Evolutionary conservation across 1,140 invertebrate species (phyloP).

Genomic region (Drosophila tristis): DNA sequence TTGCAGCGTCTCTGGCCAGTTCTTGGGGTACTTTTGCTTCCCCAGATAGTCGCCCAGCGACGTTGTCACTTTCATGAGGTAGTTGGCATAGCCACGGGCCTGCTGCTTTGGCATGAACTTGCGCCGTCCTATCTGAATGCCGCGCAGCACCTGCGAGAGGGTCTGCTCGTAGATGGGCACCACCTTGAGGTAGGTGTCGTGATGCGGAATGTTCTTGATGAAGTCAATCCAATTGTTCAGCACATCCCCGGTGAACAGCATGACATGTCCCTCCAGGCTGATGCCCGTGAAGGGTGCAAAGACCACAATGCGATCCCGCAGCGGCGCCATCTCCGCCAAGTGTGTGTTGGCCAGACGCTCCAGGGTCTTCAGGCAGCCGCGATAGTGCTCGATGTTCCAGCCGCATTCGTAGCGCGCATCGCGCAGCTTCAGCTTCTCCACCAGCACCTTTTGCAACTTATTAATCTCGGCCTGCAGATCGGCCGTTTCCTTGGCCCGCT

Average conservation of each 20-base stretch:
- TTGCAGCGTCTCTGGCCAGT: conserved; percentile 89
- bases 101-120: conserved; percentile 96
- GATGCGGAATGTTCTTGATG: conserved; percentile 91
- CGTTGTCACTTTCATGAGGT: conserved; percentile 92
- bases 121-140: conserved; percentile 93
- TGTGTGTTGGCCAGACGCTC: conserved; percentile 89
- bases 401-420: conserved; percentile 91
- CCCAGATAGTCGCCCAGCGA: conserved; percentile 92
- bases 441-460: conserved; percentile 86
- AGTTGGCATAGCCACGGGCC: conserved; percentile 92
- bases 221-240: conserved; percentile 95
- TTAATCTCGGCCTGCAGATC: conserved; percentile 89
- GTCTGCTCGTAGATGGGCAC: conserved; percentile 94
- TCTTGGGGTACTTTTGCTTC: conserved; percentile 87
- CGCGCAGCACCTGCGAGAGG: conserved; percentile 90
- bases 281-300: conserved; percentile 95
- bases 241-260: conserved; percentile 95
- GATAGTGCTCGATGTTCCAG: conserved; percentile 94
- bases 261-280: conserved; percentile 93
- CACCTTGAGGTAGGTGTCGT: conserved; percentile 89
- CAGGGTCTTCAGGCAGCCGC: conserved; percentile 92
- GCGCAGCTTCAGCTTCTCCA: conserved; percentile 86
- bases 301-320: conserved; percentile 90
- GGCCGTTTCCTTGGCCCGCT: conserved; percentile 86
- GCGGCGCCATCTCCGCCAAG: conserved; percentile 87